Conservation (phyloP, 92 coral and sea anemone species). For the Bergia puertoricense region DNA sequence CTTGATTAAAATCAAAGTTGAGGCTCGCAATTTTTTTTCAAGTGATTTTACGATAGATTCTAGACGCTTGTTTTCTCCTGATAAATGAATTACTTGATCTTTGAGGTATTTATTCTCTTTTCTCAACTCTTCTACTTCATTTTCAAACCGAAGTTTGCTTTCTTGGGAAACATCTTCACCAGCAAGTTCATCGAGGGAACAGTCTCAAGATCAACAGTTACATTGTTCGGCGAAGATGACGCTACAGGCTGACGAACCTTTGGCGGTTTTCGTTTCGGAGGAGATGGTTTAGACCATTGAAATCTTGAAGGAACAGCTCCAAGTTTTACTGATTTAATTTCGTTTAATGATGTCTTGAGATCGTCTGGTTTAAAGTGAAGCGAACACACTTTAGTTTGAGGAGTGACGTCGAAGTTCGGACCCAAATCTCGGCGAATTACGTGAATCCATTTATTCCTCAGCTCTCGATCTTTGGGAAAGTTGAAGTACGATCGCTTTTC, state of each 20-base stretch:
- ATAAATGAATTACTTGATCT: too few species aligned
- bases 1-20: too few species aligned
- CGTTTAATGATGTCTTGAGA: neutral
- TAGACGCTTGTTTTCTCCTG: too few species aligned
- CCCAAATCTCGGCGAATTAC: conserved; percentile 43
- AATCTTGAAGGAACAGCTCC: conserved; percentile 53
- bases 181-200: conserved; percentile 3
- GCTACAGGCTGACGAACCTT: neutral
- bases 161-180: neutral
- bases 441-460: conserved; percentile 37
- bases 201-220: neutral
- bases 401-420: conserved; percentile 5
- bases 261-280: conserved; percentile 41
- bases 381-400: conserved; percentile 39
- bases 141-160: too few species aligned
- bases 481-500: conserved; percentile 35
- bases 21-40: too few species aligned
- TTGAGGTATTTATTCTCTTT: too few species aligned
- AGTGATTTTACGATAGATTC: too few species aligned
- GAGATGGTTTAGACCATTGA: conserved; percentile 47
- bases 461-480: conserved; percentile 30
- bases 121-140: too few species aligned
- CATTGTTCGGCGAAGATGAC: neutral
- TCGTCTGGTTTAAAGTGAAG: conserved; percentile 24
- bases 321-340: too few species aligned